Evolutionary conservation across 2,888 invertebrate genomes (phyloP).

Genomic region (Rosalia funebris): DNA sequence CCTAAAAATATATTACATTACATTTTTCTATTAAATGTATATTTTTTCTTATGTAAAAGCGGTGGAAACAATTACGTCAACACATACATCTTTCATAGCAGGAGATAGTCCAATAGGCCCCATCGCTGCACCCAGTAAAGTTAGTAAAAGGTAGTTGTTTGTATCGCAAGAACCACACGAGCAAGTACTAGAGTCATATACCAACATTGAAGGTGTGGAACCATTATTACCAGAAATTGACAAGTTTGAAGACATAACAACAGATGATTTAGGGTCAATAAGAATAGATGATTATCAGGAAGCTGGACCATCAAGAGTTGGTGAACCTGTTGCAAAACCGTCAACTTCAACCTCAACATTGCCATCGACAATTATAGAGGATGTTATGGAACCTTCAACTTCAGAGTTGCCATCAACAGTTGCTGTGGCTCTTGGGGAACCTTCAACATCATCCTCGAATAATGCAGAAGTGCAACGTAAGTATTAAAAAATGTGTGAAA

Average conservation of each 20-base stretch:
- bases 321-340: not conserved
- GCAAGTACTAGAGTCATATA: not conserved
- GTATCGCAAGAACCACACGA: not conserved
- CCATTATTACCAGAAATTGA: not conserved
- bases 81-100: conserved; percentile 1
- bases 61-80: not conserved
- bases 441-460: not conserved
- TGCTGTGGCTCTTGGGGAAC: not conserved
- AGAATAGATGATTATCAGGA: not conserved
- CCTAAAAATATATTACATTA: no score
- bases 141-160: not conserved
- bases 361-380: not conserved
- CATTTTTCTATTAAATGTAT: not conserved
- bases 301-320: not conserved
- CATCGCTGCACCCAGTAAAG: conserved; percentile 1
- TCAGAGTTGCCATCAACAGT: not conserved
- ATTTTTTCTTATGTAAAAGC: not conserved
- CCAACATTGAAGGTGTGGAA: not conserved
- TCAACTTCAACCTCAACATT: not conserved
- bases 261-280: not conserved
- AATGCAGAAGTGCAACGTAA: not conserved
- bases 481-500: not conserved
- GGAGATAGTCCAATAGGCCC: conserved; percentile 7
- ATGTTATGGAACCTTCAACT: not conserved
- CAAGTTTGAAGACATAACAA: not conserved